Evolutionary conservation across 1,140 invertebrate genomes (phyloP).

Genomic region (Anadara kagoshimensis): DNA sequence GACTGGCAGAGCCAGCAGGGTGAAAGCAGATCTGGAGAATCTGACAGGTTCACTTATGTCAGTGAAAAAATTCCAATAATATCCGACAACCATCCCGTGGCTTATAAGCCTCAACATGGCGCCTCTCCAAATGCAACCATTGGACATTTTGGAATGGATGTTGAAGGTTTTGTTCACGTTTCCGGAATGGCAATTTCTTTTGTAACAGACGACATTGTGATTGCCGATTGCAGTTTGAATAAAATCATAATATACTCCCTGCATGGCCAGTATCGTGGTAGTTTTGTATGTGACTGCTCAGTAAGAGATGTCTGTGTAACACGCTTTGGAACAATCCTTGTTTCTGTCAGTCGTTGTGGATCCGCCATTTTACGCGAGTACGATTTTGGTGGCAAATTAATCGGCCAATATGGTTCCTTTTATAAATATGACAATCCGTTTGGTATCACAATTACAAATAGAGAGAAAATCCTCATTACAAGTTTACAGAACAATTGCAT

Average conservation of each 20-base stretch:
- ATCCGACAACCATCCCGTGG: constrained; percentile 22
- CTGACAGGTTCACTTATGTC: neutral
- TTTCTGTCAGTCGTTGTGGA: constrained; percentile 49
- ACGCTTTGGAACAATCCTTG: constrained; percentile 37
- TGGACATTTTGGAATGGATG: constrained; percentile 44
- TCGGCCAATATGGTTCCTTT: constrained; percentile 48
- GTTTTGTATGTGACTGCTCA: constrained; percentile 55
- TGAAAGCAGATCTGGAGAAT: constrained; percentile 5
- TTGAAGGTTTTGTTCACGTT: constrained; percentile 40
- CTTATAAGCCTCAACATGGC: constrained; percentile 18
- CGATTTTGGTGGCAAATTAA: constrained; percentile 42
- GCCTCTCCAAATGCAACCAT: constrained; percentile 38
- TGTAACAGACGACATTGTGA: constrained; percentile 47
- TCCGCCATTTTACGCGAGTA: constrained; percentile 54
- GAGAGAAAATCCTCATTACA: constrained; percentile 52
- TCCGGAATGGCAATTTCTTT: constrained; percentile 46
- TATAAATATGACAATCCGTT: constrained; percentile 61
- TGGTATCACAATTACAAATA: constrained; percentile 50
- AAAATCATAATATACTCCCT: constrained; percentile 49
- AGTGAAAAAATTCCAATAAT: constrained; percentile 34
- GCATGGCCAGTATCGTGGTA: constrained; percentile 36
- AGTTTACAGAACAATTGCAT: constrained; percentile 90
- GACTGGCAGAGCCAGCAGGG: neutral
- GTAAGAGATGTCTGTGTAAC: constrained; percentile 54
- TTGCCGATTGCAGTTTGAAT: constrained; percentile 54